Conservation (phyloP, 2,888 invertebrate genomes). For the Erynnis tages region DNA sequence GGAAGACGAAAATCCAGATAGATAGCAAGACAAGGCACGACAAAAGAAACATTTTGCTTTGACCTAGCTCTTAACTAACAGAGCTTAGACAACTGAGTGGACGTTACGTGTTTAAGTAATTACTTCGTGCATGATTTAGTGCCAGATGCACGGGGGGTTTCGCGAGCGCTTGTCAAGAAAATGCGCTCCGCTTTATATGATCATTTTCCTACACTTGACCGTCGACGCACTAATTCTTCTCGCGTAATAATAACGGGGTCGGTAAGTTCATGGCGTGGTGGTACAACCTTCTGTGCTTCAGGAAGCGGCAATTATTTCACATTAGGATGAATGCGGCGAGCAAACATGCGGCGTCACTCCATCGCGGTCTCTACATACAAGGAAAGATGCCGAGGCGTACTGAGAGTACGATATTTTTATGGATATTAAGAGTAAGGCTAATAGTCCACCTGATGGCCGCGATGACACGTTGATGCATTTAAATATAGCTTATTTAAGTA, state of each 20-base stretch:
- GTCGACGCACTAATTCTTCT: conserved; percentile 42
- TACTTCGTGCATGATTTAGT: not conserved
- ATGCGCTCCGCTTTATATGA: conserved; percentile 34
- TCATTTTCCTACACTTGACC: conserved; percentile 38
- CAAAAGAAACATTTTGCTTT: conserved; percentile 47
- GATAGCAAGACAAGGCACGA: conserved; percentile 42
- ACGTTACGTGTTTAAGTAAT: not conserved
- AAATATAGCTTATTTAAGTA: not conserved
- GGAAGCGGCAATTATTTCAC: conserved; percentile 35
- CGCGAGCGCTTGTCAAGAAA: conserved; percentile 29
- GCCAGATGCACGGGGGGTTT: conserved; percentile 9
- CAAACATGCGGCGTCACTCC: conserved; percentile 3
- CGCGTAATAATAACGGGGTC: conserved; percentile 39
- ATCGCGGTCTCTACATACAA: not conserved
- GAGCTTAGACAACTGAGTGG: not conserved
- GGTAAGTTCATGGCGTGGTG: conserved; percentile 45
- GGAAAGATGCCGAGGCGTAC: not conserved
- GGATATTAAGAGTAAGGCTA: conserved; percentile 4
- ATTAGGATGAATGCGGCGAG: not conserved
- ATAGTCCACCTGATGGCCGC: not conserved
- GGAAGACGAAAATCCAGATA: conserved; percentile 46
- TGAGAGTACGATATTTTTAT: conserved; percentile 1
- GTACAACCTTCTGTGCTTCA: conserved; percentile 41
- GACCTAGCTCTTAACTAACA: not conserved
- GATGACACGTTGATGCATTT: not conserved